Percentiles rank a stretch among this genome's conserved stretches.
Evolutionary conservation across 2,113 vertebrate species (phyloP).

Genomic region (Pteruthius melanotis): DNA sequence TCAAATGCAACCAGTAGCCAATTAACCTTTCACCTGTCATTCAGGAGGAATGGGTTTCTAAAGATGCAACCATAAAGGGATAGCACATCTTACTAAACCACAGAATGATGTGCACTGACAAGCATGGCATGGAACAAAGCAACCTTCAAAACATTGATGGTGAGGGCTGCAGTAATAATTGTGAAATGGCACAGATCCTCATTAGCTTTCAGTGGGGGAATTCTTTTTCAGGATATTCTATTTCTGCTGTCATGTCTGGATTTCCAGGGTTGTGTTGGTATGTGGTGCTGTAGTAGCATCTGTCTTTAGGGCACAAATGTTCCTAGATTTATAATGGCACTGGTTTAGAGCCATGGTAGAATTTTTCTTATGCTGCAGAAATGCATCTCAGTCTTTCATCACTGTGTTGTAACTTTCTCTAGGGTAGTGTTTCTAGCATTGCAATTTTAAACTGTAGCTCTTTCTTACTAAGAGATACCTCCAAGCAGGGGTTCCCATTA

Average conservation of each 20-base stretch:
- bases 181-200: background rate
- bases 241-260: background rate
- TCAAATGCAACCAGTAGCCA: background rate
- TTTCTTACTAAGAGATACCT: conserved; percentile 6
- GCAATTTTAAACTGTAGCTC: background rate
- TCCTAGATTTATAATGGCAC: background rate
- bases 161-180: background rate
- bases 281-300: background rate
- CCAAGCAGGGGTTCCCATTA: conserved; percentile 20
- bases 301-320: background rate
- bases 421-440: background rate
- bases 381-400: conserved; percentile 14
- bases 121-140: background rate
- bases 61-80: background rate
- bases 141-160: background rate
- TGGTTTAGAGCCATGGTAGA: background rate
- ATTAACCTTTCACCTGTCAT: background rate
- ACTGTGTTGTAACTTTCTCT: conserved; percentile 3
- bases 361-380: conserved; percentile 30
- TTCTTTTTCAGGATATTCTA: background rate
- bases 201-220: background rate
- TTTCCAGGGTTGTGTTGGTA: background rate
- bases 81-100: background rate
- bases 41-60: background rate
- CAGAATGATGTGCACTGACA: background rate